A percentile compares a stretch with the other conserved stretches of the same genome.
Conservation (phyloP, 1,140 invertebrate species). For the Agrilus planipennis region DNA sequence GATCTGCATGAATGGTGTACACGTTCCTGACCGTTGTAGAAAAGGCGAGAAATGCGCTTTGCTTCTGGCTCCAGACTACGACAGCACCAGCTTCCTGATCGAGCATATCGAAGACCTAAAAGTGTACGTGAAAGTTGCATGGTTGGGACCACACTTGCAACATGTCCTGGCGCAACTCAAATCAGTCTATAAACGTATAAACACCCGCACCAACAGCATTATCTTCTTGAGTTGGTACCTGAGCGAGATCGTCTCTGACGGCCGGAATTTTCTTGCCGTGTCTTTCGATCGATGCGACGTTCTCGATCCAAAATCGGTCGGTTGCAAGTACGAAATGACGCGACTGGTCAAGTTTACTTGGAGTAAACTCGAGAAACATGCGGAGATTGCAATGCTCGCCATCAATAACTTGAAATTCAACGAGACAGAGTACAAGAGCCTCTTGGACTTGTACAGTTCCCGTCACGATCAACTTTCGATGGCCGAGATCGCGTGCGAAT, state of each 20-base stretch:
- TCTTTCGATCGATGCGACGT: constrained; percentile 43
- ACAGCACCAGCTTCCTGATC: constrained; percentile 39
- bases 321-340: constrained; percentile 51
- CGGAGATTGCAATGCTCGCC: constrained; percentile 41
- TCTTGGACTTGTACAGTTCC: constrained; percentile 38
- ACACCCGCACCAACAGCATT: constrained; percentile 37
- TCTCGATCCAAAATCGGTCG: constrained; percentile 17
- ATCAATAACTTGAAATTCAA: constrained; percentile 45
- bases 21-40: constrained; percentile 42
- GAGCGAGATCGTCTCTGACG: constrained; percentile 45
- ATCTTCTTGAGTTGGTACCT: constrained; percentile 60
- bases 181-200: constrained; percentile 4
- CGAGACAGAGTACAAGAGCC: constrained; percentile 39
- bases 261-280: constrained; percentile 37
- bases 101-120: constrained; percentile 42
- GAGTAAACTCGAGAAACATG: constrained; percentile 39
- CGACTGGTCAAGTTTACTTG: constrained; percentile 57
- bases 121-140: constrained; percentile 47
- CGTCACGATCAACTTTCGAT: constrained; percentile 19
- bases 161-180: constrained; percentile 36
- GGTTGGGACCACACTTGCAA: constrained; percentile 47
- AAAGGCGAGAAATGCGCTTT: constrained; percentile 39
- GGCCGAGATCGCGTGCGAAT: constrained; percentile 52
- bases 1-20: constrained; percentile 44
- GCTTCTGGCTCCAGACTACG: constrained; percentile 42